Evolutionary conservation across 2,888 invertebrate species (phyloP), one percentile per base, ranked within the genome.

Genomic region (Melinaea marsaeus): DNA sequence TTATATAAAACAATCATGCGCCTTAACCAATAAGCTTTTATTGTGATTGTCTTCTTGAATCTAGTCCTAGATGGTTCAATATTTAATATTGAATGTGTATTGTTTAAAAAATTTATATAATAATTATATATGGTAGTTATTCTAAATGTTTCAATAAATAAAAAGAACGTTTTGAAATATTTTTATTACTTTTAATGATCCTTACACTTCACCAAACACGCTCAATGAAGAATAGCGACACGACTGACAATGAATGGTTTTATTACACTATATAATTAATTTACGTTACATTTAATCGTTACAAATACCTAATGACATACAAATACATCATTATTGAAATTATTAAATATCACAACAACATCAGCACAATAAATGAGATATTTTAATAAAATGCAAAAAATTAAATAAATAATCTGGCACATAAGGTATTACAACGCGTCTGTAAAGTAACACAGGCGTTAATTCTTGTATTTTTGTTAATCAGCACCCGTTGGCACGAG

Each of bases 131-230:
- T 22, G 22, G 22, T 22, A 1, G 1, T 22, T 1, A 0, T 7
- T 42, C 42, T 42, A 42, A 3, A 48, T 2, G 51, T 32, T 32
- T 51, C n/a, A 64, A 60, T 61, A 60, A 64, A 78, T 68, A 69
- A 77, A 79, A 78, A 62, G 55, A 66, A 69, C 73, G 73, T 79
- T 83, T 84, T 75, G 58, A 74, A 75, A 79, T 77, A 75, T 80
- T 79, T 84, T 85, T 85, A 81, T 85, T 80, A 78, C 58, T 70
- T 78, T 74, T 81, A 85, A 84, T 86, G 81, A 85, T 79, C 83
- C 81, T 75, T 80, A 86, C 84, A 85, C 79, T 79, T 80, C 82
- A 84, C 76, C 85, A 86, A 83, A 86, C 86, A 88, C 86, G 84
- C 87, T 78, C 83, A 84, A 87, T 87, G 86, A 83, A 76, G 75